phyloP scores from a whole-genome alignment of 2,888 invertebrate genomes.

The Coecobrya sp. region DNA sequence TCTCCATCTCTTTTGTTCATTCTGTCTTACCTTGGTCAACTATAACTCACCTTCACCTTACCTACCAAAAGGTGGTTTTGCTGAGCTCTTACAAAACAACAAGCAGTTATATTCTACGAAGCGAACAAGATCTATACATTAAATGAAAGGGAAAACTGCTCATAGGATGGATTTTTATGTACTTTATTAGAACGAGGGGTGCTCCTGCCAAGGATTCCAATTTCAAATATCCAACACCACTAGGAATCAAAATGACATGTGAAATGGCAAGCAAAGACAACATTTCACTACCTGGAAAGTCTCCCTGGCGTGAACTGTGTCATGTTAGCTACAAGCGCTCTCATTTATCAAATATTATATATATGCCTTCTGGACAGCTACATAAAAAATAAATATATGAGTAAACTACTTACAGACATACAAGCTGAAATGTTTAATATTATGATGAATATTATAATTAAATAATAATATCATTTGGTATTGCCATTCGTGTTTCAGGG shows the following conservation, averaged over 20 bases:
- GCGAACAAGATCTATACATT: neutral
- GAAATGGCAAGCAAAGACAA: slow-evolving; percentile 39
- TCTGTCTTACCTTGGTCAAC: slow-evolving; percentile 31
- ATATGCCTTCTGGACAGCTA: neutral
- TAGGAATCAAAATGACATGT: slow-evolving; percentile 44
- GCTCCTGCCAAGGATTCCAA: slow-evolving; percentile 1
- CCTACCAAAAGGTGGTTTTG: neutral
- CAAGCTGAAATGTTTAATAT: neutral
- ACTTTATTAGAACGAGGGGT: neutral
- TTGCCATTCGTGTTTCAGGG: too few relatives aligned
- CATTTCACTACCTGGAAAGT: slow-evolving; percentile 56
- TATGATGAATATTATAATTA: too few relatives aligned
- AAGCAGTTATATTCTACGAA: neutral
- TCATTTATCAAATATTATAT: slow-evolving; percentile 5
- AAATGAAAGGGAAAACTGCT: neutral
- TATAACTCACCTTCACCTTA: slow-evolving; percentile 41
- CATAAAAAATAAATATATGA: neutral
- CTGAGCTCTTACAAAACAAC: neutral
- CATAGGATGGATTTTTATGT: neutral
- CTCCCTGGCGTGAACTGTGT: slow-evolving; percentile 24
- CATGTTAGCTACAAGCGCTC: slow-evolving; percentile 25
- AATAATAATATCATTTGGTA: too few relatives aligned
- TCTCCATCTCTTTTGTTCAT: slow-evolving; percentile 51
- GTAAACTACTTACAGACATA: too few relatives aligned
- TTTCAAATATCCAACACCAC: slow-evolving; percentile 7